Base-by-base conservation (phyloP, 2,797 vertebrate genomes). In the Myotis myotis region DNA sequence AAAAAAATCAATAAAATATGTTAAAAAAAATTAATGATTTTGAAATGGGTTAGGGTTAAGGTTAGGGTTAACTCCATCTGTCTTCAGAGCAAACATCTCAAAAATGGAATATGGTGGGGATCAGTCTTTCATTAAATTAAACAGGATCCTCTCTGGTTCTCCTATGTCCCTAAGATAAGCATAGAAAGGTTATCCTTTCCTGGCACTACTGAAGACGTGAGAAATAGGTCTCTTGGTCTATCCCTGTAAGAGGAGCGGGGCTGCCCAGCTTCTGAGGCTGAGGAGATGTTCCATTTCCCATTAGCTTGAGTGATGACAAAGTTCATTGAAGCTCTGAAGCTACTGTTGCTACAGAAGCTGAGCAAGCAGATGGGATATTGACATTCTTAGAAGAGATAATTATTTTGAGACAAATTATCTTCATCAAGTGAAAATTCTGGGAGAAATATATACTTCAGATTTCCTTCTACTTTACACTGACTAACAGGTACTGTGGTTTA, bases 381-480 rank as follows among this genome's bases (percentile, higher is more conserved):
- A 84, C 76, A 81, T 93, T 94, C 47, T 71, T 68, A 66, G 36
- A 75, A 75, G 62, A 86, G 23, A 79, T 88, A 72, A 90, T 80
- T 70, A 70, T 89, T 66, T 93, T 89, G 30, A 91, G 76, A 88
- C 28, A 86, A 47, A 92, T 93, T 90, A 79, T 20, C 53, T 93
- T 72, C 6, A 87, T 55, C 76, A 70, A 76, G 80, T 87, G 33
- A 91, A 95, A 19, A 60, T 83, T 96, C 36, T 62, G n/a, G n/a
- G 36, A 88, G 72, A 86, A 91, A 78, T 75, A 92, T 9, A 86
- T 53, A 57, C 22, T 91, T 19, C 16, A 47, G 28, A 89, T 94
- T 91, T 95, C 62, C 93, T 95, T 88, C 28, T 53, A 75, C n/a
- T 64, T 13, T 86, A 88, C 16, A 83, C 47, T 84, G n/a, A 19